These are phyloP conservation scores for Dermochelys coriacea DNA, from an alignment of 2,797 vertebrate genomes.

Conservation along the genomic window DNA sequence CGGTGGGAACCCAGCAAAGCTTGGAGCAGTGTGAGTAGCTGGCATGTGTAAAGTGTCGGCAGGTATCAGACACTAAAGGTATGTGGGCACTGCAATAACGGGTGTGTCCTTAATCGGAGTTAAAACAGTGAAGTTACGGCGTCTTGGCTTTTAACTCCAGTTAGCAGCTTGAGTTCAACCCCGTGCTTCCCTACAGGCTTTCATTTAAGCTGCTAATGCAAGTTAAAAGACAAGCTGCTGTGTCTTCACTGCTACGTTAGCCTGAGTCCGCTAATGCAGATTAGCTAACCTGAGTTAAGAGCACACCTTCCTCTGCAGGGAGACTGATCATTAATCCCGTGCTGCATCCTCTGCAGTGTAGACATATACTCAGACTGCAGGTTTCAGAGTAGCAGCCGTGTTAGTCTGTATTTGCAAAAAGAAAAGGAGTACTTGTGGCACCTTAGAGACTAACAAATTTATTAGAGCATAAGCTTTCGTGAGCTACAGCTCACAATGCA, in stretches of 20 bases:
- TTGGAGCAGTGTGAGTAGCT: not conserved
- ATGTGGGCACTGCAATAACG: not conserved
- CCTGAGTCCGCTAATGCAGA: not conserved
- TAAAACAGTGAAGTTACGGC: not conserved
- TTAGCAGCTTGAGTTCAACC: not conserved
- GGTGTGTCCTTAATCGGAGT: not conserved
- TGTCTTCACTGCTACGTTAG: not conserved
- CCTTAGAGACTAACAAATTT: no score
- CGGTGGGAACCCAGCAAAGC: not conserved
- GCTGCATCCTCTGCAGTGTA: not conserved
- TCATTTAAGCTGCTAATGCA: not conserved
- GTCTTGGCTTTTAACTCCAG: not conserved
- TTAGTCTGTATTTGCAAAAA: no score
- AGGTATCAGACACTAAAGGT: not conserved
- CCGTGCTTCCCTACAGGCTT: not conserved
- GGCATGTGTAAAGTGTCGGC: not conserved
- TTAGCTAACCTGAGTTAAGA: not conserved
- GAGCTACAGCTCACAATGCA: no score
- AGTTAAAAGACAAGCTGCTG: not conserved
- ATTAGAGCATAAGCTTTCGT: no score
- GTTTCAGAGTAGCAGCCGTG: no score
- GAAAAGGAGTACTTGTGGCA: no score
- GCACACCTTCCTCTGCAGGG: not conserved
- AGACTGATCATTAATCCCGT: no score
- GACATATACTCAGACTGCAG: not conserved